Base-by-base conservation (phyloP, 2,888 invertebrate genomes). In the Cantharis rustica region DNA sequence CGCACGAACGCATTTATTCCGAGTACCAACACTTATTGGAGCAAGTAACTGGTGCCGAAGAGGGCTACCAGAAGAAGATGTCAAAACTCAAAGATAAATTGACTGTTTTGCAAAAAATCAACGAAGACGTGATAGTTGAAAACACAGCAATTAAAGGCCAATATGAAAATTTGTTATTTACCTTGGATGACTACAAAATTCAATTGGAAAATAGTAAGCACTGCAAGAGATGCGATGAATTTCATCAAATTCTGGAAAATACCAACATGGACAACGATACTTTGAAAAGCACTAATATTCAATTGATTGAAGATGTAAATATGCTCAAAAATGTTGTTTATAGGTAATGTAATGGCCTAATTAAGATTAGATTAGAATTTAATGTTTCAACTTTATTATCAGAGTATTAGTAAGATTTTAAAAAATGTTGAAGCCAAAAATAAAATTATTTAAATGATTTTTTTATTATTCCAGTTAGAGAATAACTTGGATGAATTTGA, bases 251-350 rank as follows among this genome's bases (percentile, higher is more conserved):
- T 68, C 88, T 91, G 80, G 90, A 90, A 82, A 90, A 89, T 76
- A 86, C 89, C 0, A 90, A 89, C 81, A 89, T 89, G 0, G 88
- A 91, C 7, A 86, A 91, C 61, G 88, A 89, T 66, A 89, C 89
- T 82, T 86, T 91, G 13, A 87, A 89, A 61, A 90, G 89, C 0
- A 90, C 91, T 47, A 94, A 93, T 84, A 84, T 87, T 10, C 89
- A 92, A 26, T 86, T 93, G 1, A 90, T 89, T 69, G 92, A 92
- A 80, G 95, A 96, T 83, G 89, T 95, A 85, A 89, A 90, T 69
- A 93, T 95, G 85, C 87, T 95, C 76, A 95, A 96, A 87, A 94
- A 93, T 80, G 91, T 95, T 0, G 91, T 95, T 5, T 95, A 94
- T 83, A 90, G 92, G 91, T 91, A 82, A 27, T 2, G 20, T 23